These are phyloP conservation scores for Lasioglossum malachurum DNA, from an alignment of 2,888 invertebrate species.

Conservation along the genomic window DNA sequence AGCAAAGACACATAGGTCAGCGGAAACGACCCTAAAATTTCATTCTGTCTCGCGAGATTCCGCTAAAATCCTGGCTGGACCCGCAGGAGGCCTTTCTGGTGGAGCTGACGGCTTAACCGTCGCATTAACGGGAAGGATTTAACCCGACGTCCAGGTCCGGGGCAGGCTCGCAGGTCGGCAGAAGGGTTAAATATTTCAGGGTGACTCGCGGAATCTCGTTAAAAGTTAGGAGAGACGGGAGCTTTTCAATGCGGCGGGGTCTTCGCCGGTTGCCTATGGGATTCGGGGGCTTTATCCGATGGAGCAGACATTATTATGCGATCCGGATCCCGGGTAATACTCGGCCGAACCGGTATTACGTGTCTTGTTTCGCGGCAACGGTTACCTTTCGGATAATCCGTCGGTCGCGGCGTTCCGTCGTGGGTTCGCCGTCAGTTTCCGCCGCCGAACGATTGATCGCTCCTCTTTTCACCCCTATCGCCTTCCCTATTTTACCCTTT, in stretches of 20 bases:
- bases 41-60: background rate
- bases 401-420: conserved; percentile 17
- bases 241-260: conserved; percentile 53
- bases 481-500: background rate
- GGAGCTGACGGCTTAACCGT: conserved; percentile 40
- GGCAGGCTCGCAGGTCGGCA: conserved; percentile 13
- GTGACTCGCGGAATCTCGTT: conserved; percentile 65
- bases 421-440: conserved; percentile 31
- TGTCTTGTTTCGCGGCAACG: conserved; percentile 39
- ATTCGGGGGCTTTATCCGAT: conserved; percentile 52
- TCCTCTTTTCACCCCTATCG: background rate
- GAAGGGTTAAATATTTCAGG: conserved; percentile 50
- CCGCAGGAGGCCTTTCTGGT: background rate
- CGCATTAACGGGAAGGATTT: conserved; percentile 49
- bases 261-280: conserved; percentile 52
- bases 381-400: conserved; percentile 60
- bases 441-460: conserved; percentile 36
- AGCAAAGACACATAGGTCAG: background rate
- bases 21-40: background rate
- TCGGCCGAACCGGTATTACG: conserved; percentile 32
- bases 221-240: conserved; percentile 62
- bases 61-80: background rate
- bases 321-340: conserved; percentile 50
- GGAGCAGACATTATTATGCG: conserved; percentile 61
- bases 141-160: conserved; percentile 26